Evolutionary conservation across 2,888 invertebrate genomes (phyloP).

Genomic region (Tachina grossa): DNA sequence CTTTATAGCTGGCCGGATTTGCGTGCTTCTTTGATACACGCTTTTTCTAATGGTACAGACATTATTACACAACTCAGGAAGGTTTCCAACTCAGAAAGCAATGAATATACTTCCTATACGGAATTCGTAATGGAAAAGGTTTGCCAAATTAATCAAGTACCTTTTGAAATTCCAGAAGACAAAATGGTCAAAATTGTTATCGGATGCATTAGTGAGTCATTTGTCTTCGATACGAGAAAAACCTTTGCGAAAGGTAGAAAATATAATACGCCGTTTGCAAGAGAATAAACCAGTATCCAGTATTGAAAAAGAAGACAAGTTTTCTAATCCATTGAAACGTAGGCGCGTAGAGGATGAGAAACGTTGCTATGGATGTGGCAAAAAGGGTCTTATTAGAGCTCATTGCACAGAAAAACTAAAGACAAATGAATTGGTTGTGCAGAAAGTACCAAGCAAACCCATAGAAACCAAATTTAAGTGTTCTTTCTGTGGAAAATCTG

Average conservation of each 20-base stretch:
- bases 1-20: conserved; percentile 66
- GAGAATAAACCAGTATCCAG: no score
- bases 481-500: conserved; percentile 55
- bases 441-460: conserved; percentile 35
- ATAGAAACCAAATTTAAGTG: conserved; percentile 33
- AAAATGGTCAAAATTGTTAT: conserved; percentile 1
- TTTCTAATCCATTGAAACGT: no score
- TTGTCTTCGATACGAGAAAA: conserved; percentile 1
- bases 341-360: no score
- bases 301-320: no score
- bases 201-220: conserved; percentile 1
- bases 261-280: background rate
- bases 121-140: conserved; percentile 1
- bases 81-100: conserved; percentile 59
- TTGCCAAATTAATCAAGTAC: background rate
- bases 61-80: conserved; percentile 60
- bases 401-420: conserved; percentile 37
- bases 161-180: background rate
- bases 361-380: background rate
- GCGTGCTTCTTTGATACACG: conserved; percentile 64
- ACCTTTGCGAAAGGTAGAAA: background rate
- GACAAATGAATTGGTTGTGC: conserved; percentile 8
- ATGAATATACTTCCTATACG: background rate
- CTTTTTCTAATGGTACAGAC: conserved; percentile 62
- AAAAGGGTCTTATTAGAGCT: conserved; percentile 52